Evolutionary conservation across 2,113 vertebrate genomes (phyloP).

Genomic region (Stigmatopora argus): DNA sequence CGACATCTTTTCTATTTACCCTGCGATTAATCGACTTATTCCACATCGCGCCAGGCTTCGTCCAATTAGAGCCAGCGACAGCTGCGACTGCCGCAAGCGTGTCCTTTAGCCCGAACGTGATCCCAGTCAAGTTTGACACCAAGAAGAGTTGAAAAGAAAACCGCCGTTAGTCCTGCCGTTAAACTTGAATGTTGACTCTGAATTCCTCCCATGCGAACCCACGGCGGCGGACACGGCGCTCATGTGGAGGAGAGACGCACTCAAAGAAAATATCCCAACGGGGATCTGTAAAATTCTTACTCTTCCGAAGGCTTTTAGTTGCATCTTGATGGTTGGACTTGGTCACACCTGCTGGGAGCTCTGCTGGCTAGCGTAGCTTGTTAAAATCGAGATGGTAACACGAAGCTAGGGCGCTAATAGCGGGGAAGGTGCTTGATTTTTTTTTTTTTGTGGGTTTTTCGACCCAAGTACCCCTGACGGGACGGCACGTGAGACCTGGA

Average conservation of each 20-base stretch:
- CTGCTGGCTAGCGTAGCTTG: constrained; percentile 37
- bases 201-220: constrained; percentile 19
- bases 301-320: constrained; percentile 39
- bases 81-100: not conserved
- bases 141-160: constrained; percentile 1
- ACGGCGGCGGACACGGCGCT: constrained; percentile 25
- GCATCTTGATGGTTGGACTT: constrained; percentile 45
- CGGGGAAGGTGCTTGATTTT: constrained; percentile 11
- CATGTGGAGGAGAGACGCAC: constrained; percentile 27
- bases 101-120: not conserved
- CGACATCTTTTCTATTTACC: no score
- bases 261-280: constrained; percentile 29
- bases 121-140: constrained; percentile 7
- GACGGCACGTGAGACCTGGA: constrained; percentile 19
- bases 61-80: constrained; percentile 3
- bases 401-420: constrained; percentile 44
- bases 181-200: constrained; percentile 10
- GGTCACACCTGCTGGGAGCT: constrained; percentile 38
- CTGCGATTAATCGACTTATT: no score
- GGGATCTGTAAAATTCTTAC: constrained; percentile 35
- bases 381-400: constrained; percentile 56
- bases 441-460: constrained; percentile 25
- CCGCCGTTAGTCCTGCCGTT: not conserved
- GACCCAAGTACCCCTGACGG: constrained; percentile 42
- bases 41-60: not conserved